These are phyloP conservation scores for Pantelozetes paolii DNA, from an alignment of 2,888 invertebrate species.

Conservation along the genomic window DNA sequence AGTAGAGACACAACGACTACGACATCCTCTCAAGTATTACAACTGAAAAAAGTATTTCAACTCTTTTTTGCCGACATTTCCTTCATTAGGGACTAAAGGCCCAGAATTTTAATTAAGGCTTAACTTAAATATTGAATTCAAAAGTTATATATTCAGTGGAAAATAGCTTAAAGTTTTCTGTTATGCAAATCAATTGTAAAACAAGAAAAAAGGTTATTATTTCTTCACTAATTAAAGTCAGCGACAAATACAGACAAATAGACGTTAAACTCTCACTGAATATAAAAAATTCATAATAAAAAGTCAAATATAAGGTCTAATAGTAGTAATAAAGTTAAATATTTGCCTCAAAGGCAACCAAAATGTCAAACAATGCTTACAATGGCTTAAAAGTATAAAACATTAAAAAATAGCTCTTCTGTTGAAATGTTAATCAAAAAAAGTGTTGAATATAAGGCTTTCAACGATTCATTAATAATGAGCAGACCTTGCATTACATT, in stretches of 20 bases:
- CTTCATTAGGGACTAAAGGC: neutral
- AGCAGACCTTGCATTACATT: neutral
- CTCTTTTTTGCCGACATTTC: neutral
- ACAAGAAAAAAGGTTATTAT: neutral
- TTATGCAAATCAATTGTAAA: neutral
- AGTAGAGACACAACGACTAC: neutral
- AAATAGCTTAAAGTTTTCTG: neutral
- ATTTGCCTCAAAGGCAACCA: conserved; percentile 10
- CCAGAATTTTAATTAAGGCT: neutral
- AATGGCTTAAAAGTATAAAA: conserved; percentile 5
- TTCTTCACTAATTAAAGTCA: too few species aligned
- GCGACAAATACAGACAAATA: neutral
- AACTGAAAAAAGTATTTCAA: neutral
- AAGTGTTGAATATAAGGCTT: neutral
- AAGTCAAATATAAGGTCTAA: neutral
- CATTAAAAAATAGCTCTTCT: neutral
- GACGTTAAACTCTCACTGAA: neutral
- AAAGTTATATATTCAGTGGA: neutral
- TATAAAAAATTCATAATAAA: neutral
- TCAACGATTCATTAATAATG: neutral
- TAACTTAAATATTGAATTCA: neutral
- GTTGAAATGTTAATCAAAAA: neutral
- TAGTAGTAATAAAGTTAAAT: neutral
- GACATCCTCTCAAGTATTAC: neutral
- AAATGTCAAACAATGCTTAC: conserved; percentile 4